Evolutionary conservation across 1,140 invertebrate species (phyloP), one percentile per base, ranked within the genome.

Genomic region (Portunus trituberculatus): DNA sequence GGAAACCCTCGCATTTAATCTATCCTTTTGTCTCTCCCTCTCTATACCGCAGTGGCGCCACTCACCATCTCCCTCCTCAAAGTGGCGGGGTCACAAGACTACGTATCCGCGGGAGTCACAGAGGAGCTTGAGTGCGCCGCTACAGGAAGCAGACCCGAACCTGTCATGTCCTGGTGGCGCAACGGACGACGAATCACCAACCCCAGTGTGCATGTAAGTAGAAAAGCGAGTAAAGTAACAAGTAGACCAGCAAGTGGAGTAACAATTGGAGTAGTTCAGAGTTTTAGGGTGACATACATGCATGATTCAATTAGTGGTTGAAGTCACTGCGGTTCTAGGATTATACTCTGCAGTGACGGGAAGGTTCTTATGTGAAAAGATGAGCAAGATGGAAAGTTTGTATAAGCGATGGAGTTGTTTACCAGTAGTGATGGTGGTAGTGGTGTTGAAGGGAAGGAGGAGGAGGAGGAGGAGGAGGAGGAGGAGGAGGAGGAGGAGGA

Each of bases 111-210:
- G 20, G 96, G 94, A 0, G 83, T 91, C n/a, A 84, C 93, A 12
- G 96, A 96, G 90, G 95, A 91, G 29, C 94, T 96, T 4, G 95
- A 93, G 45, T 96, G 96, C 31, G n/a, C 90, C 25, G 59, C 94
- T 46, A 29, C 94, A 0, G 96, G 96, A 31, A 96, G 96, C 83
- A 82, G 94, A 29, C 96, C 96, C 12, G 93, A 95, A 12, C 94
- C 96, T 16, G 10, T n/a, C 10, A 95, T 96, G 32, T 95, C 96
- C 28, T 96, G 96, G 96, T 96, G 94, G 94, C 52, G 94, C 46
- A 83, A 96, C 59, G 93, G 91, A 25, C 91, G 76, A 6, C 82
- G 93, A 20, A 93, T 96, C 67, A 59, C 46, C 45, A 93, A 95
- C 90, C 94, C 93, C 76, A 95, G 87, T 45, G 92, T 76, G 8